Conservation (phyloP, 2,888 invertebrate species). For the Meghimatium bilineatum region DNA sequence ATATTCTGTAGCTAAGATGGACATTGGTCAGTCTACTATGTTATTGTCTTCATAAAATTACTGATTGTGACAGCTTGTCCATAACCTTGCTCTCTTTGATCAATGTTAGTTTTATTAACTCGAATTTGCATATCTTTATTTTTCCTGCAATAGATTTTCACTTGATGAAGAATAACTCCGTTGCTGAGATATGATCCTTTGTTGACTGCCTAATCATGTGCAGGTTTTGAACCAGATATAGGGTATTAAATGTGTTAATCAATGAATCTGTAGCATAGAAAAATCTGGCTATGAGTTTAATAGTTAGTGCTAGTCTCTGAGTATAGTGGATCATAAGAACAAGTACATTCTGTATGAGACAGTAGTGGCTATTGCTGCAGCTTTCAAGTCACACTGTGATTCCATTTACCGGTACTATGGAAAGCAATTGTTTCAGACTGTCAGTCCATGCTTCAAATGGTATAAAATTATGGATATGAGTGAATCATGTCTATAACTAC, state of each 20-base stretch:
- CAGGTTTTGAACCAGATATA: conserved; percentile 2
- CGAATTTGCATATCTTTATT: not conserved
- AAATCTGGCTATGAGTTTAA: too few relatives aligned
- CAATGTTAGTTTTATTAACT: not conserved
- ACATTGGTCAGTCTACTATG: conserved; percentile 27
- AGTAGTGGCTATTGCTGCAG: too few relatives aligned
- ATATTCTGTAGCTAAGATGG: not conserved
- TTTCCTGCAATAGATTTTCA: not conserved
- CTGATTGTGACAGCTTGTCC: not conserved
- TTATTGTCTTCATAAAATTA: not conserved
- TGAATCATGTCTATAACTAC: too few relatives aligned
- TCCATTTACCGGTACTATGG: not conserved
- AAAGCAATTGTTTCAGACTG: not conserved
- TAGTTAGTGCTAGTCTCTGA: too few relatives aligned
- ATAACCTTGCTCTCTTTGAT: not conserved
- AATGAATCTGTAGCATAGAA: too few relatives aligned
- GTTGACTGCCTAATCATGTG: not conserved
- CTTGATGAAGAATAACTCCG: not conserved
- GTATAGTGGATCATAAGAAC: too few relatives aligned
- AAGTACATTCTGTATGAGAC: too few relatives aligned
- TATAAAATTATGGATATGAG: too few relatives aligned
- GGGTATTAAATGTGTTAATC: too few relatives aligned
- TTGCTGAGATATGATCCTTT: not conserved
- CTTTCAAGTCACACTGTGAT: too few relatives aligned
- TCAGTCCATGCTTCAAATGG: too few relatives aligned